Evolutionary conservation across 2,113 vertebrate species (phyloP).

Genomic region (Vanacampus margaritifer): DNA sequence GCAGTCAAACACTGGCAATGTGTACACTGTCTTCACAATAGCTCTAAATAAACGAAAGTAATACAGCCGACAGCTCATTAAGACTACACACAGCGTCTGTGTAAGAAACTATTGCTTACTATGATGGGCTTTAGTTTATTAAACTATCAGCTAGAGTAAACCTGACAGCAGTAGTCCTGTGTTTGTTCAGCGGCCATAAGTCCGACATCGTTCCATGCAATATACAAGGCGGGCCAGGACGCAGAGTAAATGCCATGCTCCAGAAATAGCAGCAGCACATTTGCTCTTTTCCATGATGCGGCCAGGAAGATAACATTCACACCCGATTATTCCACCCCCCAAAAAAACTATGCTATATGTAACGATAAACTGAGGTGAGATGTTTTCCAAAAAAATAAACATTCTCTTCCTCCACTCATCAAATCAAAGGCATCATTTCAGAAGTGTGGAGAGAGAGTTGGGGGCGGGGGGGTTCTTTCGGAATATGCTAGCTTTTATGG

Average conservation of each 20-base stretch:
- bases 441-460: background rate
- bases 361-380: constrained; percentile 2
- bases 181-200: constrained; percentile 48
- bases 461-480: background rate
- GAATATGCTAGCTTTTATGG: background rate
- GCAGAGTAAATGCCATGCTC: constrained; percentile 58
- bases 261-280: constrained; percentile 59
- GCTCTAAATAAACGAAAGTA: constrained; percentile 31
- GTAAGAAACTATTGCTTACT: constrained; percentile 10
- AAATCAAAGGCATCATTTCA: background rate
- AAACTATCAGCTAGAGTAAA: constrained; percentile 43
- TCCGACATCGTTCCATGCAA: constrained; percentile 23
- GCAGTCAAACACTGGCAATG: constrained; percentile 3
- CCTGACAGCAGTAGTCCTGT: constrained; percentile 30
- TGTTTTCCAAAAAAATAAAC: background rate
- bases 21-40: constrained; percentile 32
- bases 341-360: constrained; percentile 20
- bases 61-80: constrained; percentile 50
- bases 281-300: constrained; percentile 61
- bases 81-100: constrained; percentile 15
- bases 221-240: constrained; percentile 30
- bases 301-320: constrained; percentile 60
- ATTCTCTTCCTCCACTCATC: background rate
- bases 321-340: constrained; percentile 33
- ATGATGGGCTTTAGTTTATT: constrained; percentile 32